These are phyloP conservation scores for Brenthis ino DNA, from an alignment of 2,888 invertebrate species.

Conservation along the genomic window DNA sequence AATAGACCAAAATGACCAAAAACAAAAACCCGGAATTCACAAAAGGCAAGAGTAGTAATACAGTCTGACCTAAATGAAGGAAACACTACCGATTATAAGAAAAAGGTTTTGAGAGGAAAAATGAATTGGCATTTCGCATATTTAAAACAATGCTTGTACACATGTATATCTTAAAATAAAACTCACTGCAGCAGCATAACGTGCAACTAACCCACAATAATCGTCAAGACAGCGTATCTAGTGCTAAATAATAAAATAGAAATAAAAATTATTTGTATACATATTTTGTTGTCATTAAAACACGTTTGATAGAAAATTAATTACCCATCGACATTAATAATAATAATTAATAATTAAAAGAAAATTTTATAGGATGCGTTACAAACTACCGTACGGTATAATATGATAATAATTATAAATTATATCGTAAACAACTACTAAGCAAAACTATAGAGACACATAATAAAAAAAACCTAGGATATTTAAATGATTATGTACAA, in stretches of 20 bases:
- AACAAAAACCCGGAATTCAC: background rate
- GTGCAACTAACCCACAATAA: slow-evolving; percentile 59
- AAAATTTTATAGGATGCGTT: slow-evolving; percentile 43
- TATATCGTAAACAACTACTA: slow-evolving; percentile 48
- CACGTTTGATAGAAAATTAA: slow-evolving; percentile 34
- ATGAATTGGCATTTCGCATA: slow-evolving; percentile 48
- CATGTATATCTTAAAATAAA: slow-evolving; percentile 47
- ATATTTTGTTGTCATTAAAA: slow-evolving; percentile 34
- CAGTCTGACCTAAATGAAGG: background rate
- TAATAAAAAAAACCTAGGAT: slow-evolving; percentile 31
- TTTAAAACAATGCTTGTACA: slow-evolving; percentile 48
- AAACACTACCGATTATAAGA: background rate
- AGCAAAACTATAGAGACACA: slow-evolving; percentile 35
- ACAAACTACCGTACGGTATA: slow-evolving; percentile 33
- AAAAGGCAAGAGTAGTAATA: slow-evolving; percentile 4
- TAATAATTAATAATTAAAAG: slow-evolving; percentile 1
- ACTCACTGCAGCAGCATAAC: slow-evolving; percentile 47
- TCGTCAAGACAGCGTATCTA: slow-evolving; percentile 72
- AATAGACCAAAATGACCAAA: slow-evolving; percentile 28
- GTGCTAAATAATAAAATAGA: slow-evolving; percentile 48
- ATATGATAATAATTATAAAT: slow-evolving; percentile 51
- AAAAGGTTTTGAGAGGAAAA: slow-evolving; percentile 2
- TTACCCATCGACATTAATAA: background rate
- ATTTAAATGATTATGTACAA: slow-evolving; percentile 27
- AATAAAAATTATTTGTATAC: background rate